Base-by-base conservation (phyloP, 2,797 vertebrate species). In the Erethizon dorsatum region DNA sequence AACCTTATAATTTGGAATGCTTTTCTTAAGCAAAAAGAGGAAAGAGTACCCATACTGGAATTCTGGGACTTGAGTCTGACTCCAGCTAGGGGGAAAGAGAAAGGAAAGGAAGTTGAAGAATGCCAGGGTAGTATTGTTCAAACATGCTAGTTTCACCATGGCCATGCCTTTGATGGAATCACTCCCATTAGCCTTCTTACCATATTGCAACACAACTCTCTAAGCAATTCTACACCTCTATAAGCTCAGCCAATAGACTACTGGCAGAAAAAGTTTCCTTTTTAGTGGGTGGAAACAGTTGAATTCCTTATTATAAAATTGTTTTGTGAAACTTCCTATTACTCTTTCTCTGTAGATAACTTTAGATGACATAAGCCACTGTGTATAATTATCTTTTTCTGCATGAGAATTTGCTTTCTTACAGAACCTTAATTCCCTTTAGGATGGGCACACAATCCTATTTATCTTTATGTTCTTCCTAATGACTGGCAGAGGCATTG, bases 271-370 rank as follows among this genome's bases (percentile, higher is more conserved):
- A 91, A 28, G 9, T 15, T 65, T 92, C 80, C 28, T 28, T 91
- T 86, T 95, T 26, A 2, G 47, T 75, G 22, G 54, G 17, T 8
- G 82, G 57, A 83, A 91, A 90, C 1, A 33, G 26, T 86, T 79
- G 26, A 83, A 31, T 75, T 95, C 92, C 50, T 79, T 94, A 15
- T 91, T 94, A 90, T 26, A 92, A 87, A 91, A 88, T 11, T 90
- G 69, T 45, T 95, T 87, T 56, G 71, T 78, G 63, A 95, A 84
- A 84, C 63, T 75, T 88, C 28, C 22, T 31, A 83, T 37, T 24
- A 37, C 31, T 75, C 11, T 79, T 69, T 94, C 52, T 97, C 41
- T 90, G 15, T 18, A 73, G 86, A 77, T 69, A 69, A 57, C 22
- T 50, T 52, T 83, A 57, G 61, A 65, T 67, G 85, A 20, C 28